Evolutionary conservation across 2,888 invertebrate genomes (phyloP).

Genomic region (Cryptosula pallasiana): DNA sequence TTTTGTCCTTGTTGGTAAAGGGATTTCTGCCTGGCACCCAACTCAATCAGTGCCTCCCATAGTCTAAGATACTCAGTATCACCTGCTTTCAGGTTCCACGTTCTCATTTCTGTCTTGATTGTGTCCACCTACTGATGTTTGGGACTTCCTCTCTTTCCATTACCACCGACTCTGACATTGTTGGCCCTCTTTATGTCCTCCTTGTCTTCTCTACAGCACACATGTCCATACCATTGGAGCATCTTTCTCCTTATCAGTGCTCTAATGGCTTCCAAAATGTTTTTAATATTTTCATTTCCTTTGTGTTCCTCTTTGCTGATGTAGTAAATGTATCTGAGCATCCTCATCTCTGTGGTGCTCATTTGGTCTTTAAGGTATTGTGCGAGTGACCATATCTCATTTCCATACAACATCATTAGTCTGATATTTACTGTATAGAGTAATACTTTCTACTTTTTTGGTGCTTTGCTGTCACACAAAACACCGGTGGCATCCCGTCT

Average conservation of each 20-base stretch:
- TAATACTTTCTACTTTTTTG: background rate
- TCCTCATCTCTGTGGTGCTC: background rate
- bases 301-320: background rate
- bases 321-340: background rate
- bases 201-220: background rate
- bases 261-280: background rate
- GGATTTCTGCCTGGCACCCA: too few species aligned
- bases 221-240: conserved; percentile 9
- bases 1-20: too few species aligned
- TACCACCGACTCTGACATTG: too few species aligned
- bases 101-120: conserved; percentile 9
- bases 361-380: background rate
- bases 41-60: too few species aligned
- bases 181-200: background rate
- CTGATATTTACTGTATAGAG: background rate
- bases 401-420: background rate
- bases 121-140: background rate
- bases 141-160: background rate
- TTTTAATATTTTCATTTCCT: background rate
- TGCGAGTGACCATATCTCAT: background rate
- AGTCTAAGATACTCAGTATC: too few species aligned
- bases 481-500: background rate
- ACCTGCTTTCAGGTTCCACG: too few species aligned
- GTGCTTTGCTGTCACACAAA: background rate
- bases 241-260: background rate